These are phyloP conservation scores for Nebria salina DNA, from an alignment of 2,888 invertebrate genomes.

Conservation along the genomic window DNA sequence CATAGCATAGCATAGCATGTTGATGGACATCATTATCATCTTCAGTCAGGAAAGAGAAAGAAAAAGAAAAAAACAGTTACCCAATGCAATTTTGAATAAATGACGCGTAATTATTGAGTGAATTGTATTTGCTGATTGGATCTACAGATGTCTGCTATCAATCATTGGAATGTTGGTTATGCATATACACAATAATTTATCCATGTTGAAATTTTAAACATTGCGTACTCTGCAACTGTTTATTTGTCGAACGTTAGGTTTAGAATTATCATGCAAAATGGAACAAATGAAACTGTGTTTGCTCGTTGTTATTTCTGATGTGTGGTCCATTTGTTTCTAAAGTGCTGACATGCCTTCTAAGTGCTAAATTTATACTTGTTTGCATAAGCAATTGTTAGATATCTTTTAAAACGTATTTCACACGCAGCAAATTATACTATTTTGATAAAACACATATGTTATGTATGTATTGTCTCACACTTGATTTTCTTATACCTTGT, in stretches of 20 bases:
- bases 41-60: background rate
- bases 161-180: background rate
- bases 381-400: background rate
- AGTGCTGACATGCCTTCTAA: background rate
- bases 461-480: no score
- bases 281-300: background rate
- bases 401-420: background rate
- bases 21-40: background rate
- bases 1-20: background rate
- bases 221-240: background rate
- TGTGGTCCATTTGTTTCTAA: background rate
- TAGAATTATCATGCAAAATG: background rate
- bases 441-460: no score
- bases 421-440: no score
- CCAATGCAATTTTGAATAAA: conserved; percentile 1
- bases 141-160: background rate
- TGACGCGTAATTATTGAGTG: background rate
- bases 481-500: no score
- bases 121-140: background rate
- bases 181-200: background rate
- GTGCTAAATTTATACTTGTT: background rate
- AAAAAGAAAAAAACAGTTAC: background rate
- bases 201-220: background rate
- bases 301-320: background rate
- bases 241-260: background rate